Conservation (phyloP, 2,113 vertebrate genomes). For the Barbus barbus region DNA sequence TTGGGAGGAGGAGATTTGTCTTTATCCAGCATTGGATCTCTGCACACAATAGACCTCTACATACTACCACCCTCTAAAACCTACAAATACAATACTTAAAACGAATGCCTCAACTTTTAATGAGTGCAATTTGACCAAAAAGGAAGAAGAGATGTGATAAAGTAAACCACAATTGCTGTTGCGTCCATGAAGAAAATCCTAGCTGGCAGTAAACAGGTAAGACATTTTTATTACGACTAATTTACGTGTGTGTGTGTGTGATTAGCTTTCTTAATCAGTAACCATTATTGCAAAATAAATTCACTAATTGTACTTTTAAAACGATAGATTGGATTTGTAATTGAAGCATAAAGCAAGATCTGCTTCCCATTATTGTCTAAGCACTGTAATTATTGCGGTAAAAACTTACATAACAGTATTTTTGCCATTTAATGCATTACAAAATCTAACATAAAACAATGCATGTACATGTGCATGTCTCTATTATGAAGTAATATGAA, state of each 20-base stretch:
- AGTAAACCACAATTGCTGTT: neutral
- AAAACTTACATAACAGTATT: neutral
- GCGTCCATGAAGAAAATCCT: neutral
- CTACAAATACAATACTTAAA: neutral
- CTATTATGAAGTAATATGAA: neutral
- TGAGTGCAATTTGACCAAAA: neutral
- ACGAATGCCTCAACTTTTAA: neutral
- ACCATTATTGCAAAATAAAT: neutral
- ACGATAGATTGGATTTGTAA: neutral
- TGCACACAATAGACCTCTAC: constrained; percentile 1
- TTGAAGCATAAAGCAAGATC: neutral
- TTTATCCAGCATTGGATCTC: neutral
- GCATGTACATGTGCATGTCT: neutral
- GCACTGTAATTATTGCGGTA: neutral
- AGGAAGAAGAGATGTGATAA: neutral
- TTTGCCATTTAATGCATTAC: neutral
- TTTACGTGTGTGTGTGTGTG: neutral
- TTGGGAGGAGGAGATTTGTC: neutral
- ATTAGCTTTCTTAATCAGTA: neutral
- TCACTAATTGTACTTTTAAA: neutral
- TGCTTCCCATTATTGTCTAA: neutral
- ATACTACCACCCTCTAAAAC: neutral
- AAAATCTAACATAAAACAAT: neutral
- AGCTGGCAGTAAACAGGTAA: constrained; percentile 15
- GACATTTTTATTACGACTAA: neutral